Base-by-base conservation (phyloP, 2,113 vertebrate species). In the Tor tambroides region DNA sequence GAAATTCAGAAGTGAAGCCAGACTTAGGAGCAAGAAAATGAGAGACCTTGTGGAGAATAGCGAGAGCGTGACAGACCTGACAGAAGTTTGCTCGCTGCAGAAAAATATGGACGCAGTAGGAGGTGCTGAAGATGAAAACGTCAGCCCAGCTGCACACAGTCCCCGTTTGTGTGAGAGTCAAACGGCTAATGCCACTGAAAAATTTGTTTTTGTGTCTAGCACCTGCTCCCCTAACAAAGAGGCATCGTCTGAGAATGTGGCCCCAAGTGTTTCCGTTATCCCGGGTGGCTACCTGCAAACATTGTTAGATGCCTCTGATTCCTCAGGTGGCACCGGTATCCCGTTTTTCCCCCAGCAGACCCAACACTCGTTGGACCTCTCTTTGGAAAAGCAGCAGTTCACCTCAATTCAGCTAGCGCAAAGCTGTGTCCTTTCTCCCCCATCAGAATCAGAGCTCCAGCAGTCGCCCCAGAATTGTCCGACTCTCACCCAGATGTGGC, bases 1-100 rank as follows among this genome's bases (percentile, higher is more conserved):
- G 91, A 99, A 99, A 95, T 99, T 99, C 94, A 99, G 97, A 96
- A 99, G 98, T n/a, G 97, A 99, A 95, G 97, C 98, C 90, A 96
- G 97, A 91, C 94, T 99, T 94, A 98, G 96, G 94, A 97, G 97
- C 94, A 97, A 96, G 96, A 98, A 96, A 95, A 95, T 97, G 90
- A 97, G 97, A 95, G 94, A 93, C 83, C 92, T 94, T 89, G 93
- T 92, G 84, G 93, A 91, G 88, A 93, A 92, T 86, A 91, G 90
- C 87, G 91, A 90, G 88, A 92, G 91, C 86, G 86, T 88, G 90
- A 94, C 91, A 92, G 94, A 94, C 87, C 92, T 92, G 38, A 92
- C 87, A 10, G 95, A 95, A 89, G 93, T 93, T 88, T 95, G 93
- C 88, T 93, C 92, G 41, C 93, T 85, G 1, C 92, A 94, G 92